These are phyloP conservation scores for Epinotia demarniana DNA, from an alignment of 2,888 invertebrate genomes.

Conservation along the genomic window DNA sequence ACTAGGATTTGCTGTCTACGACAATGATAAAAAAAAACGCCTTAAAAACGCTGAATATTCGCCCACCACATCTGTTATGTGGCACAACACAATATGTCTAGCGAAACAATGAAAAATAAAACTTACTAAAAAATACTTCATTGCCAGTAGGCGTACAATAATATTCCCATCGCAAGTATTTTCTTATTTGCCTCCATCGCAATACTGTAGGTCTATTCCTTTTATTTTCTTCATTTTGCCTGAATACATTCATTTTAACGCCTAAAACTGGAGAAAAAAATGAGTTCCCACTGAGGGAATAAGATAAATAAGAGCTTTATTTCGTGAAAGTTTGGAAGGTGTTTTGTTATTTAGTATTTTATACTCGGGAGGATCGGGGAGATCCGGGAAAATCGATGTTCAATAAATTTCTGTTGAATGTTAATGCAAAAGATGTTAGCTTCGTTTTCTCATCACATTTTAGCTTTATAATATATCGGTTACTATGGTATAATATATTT, in stretches of 20 bases:
- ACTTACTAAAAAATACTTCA: too few species aligned
- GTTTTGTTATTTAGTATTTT: slow-evolving; percentile 15
- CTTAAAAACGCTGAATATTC: too few species aligned
- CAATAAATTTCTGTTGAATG: neutral
- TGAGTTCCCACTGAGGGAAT: neutral
- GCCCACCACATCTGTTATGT: too few species aligned
- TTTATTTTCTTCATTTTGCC: neutral
- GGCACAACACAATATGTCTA: too few species aligned
- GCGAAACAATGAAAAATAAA: too few species aligned
- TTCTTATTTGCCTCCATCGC: too few species aligned
- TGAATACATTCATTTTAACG: slow-evolving; percentile 8
- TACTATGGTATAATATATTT: too few species aligned
- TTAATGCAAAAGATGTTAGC: neutral
- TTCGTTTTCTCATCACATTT: neutral
- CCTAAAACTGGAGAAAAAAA: neutral
- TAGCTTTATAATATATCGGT: too few species aligned
- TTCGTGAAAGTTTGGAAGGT: slow-evolving; percentile 6
- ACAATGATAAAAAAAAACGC: too few species aligned
- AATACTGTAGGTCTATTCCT: neutral
- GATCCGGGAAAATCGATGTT: neutral
- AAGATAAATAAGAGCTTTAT: slow-evolving; percentile 8
- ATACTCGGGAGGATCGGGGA: neutral
- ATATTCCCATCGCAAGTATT: too few species aligned
- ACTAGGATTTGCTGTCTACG: too few species aligned
- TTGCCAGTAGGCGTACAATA: too few species aligned